Evolutionary conservation across 2,113 vertebrate species (phyloP).

Genomic region (Hippocampus zosterae): DNA sequence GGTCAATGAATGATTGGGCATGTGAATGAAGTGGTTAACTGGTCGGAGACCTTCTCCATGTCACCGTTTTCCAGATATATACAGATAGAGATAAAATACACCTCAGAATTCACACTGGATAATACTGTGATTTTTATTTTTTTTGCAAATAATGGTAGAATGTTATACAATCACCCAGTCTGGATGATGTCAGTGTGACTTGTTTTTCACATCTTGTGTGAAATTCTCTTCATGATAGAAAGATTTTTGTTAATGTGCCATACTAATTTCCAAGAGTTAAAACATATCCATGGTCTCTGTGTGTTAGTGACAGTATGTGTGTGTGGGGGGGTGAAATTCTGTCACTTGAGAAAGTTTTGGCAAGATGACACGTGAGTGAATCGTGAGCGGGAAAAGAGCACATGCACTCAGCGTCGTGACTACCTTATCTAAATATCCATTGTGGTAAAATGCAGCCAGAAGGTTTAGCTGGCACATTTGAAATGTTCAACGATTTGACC

Average conservation of each 20-base stretch:
- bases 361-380: background rate
- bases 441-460: conserved; percentile 37
- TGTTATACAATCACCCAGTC: too few relatives aligned
- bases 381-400: conserved; percentile 26
- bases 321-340: background rate
- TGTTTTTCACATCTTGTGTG: background rate
- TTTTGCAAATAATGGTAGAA: too few relatives aligned
- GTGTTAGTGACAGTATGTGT: background rate
- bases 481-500: background rate
- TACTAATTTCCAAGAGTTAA: background rate
- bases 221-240: background rate
- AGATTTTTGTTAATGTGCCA: background rate
- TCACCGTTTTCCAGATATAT: too few relatives aligned
- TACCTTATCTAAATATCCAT: conserved; percentile 32
- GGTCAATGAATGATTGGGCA: too few relatives aligned
- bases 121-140: too few relatives aligned
- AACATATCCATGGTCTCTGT: background rate
- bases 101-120: too few relatives aligned
- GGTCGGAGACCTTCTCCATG: too few relatives aligned
- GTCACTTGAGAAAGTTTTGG: background rate
- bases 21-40: too few relatives aligned
- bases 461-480: conserved; percentile 31
- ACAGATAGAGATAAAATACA: too few relatives aligned
- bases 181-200: too few relatives aligned
- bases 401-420: conserved; percentile 41